Percentiles rank a stretch among this genome's conserved stretches.
Conservation (phyloP, 2,797 vertebrate genomes). For the Lophotriccus pileatus region DNA sequence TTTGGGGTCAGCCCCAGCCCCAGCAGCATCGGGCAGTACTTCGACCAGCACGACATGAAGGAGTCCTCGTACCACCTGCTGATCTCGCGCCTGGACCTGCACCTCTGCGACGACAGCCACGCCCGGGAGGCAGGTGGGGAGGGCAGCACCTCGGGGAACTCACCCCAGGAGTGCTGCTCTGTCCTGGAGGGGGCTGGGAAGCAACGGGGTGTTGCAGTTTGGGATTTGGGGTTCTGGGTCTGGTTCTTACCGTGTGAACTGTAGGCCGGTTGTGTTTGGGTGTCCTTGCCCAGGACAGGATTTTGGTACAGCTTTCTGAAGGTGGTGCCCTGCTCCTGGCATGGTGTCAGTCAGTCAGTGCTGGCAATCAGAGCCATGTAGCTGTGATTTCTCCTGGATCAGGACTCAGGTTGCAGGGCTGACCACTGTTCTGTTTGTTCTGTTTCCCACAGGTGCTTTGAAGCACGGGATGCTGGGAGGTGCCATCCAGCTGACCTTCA, state of each 20-base stretch:
- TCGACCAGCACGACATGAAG: slow-evolving; percentile 92
- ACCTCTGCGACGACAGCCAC: slow-evolving; percentile 94
- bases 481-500: slow-evolving; percentile 96
- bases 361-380: not conserved
- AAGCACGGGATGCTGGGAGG: slow-evolving; percentile 86
- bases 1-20: slow-evolving; percentile 73
- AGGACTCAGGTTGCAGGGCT: not conserved
- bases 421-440: not conserved
- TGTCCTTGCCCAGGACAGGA: not conserved
- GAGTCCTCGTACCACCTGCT: slow-evolving; percentile 97
- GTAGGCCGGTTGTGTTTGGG: not conserved
- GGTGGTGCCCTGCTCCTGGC: not conserved
- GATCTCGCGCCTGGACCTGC: slow-evolving; percentile 94
- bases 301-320: not conserved
- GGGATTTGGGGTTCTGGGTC: not conserved
- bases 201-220: not conserved
- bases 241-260: not conserved
- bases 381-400: not conserved
- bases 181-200: not conserved
- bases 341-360: not conserved
- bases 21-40: slow-evolving; percentile 87
- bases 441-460: slow-evolving; percentile 75
- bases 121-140: slow-evolving; percentile 81
- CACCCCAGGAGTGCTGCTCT: not conserved
- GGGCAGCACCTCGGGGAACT: not conserved